Evolutionary conservation across 2,797 vertebrate species (phyloP).

Genomic region (Liparis tanakae): DNA sequence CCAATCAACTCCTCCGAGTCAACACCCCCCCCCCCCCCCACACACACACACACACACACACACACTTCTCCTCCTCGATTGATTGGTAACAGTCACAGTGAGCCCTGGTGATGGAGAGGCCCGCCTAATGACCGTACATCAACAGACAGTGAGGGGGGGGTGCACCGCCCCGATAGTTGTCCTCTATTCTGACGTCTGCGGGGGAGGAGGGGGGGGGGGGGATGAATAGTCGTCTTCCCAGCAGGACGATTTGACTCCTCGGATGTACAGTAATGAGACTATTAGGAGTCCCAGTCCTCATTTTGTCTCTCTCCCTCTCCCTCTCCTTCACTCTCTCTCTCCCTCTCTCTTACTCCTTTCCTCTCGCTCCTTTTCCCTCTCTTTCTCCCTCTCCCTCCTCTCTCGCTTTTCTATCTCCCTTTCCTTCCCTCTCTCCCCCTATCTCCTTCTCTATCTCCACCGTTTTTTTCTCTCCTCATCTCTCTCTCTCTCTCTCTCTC

Average conservation of each 20-base stretch:
- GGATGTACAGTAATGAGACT: slow-evolving; percentile 77
- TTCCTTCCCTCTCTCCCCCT: too few species aligned
- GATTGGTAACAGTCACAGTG: slow-evolving; percentile 77
- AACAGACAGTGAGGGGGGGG: slow-evolving; percentile 57
- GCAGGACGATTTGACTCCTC: slow-evolving; percentile 57
- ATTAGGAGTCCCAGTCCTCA: slow-evolving; percentile 61
- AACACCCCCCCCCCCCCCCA: slow-evolving; percentile 6
- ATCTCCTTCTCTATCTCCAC: too few species aligned
- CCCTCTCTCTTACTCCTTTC: too few species aligned
- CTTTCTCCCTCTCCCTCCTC: too few species aligned
- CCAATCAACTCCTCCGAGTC: slow-evolving; percentile 65
- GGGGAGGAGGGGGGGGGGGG: slow-evolving; percentile 11
- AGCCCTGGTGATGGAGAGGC: slow-evolving; percentile 68
- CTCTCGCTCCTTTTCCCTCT: too few species aligned
- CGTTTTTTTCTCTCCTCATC: too few species aligned
- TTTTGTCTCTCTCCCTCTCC: slow-evolving; percentile 47
- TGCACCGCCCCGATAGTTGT: slow-evolving; percentile 67
- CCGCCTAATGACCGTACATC: slow-evolving; percentile 71
- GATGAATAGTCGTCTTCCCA: slow-evolving; percentile 57
- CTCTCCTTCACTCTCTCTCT: not conserved
- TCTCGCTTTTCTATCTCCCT: too few species aligned
- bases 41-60: too few species aligned
- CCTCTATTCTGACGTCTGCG: slow-evolving; percentile 73
- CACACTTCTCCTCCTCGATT: slow-evolving; percentile 53
- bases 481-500: too few species aligned